Evolutionary conservation across 2,113 vertebrate species (phyloP).

Genomic region (Sardina pilchardus): DNA sequence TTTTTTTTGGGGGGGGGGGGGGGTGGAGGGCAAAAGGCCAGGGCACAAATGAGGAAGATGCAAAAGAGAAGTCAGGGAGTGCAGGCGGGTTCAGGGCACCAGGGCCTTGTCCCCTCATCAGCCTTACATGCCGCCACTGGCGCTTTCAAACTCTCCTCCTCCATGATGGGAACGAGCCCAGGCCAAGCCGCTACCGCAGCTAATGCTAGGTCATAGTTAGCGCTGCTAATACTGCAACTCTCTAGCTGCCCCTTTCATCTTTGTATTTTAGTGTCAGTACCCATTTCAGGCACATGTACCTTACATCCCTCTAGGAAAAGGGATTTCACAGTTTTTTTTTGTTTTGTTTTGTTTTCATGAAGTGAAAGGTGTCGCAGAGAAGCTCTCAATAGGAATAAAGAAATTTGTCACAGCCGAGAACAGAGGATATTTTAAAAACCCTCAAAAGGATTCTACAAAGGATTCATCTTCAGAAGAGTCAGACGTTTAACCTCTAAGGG

Average conservation of each 20-base stretch:
- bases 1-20: neutral
- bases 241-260: neutral
- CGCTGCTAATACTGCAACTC: neutral
- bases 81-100: neutral
- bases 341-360: neutral
- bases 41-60: slow-evolving; percentile 31
- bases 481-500: neutral
- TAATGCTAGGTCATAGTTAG: neutral
- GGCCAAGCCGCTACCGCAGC: slow-evolving; percentile 21
- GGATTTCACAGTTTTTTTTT: neutral
- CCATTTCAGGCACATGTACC: neutral
- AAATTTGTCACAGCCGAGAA: neutral
- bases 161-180: slow-evolving; percentile 28
- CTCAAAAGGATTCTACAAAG: neutral
- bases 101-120: slow-evolving; percentile 31
- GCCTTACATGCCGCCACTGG: slow-evolving; percentile 15
- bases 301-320: neutral
- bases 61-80: slow-evolving; percentile 17
- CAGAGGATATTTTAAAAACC: neutral
- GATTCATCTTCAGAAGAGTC: neutral
- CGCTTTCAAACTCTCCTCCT: neutral
- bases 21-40: neutral
- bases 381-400: neutral
- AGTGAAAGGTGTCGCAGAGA: neutral
- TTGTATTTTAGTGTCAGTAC: neutral